Percentiles rank a stretch among this genome's conserved stretches.
Evolutionary conservation across 2,113 vertebrate genomes (phyloP).

Genomic region (Saccopteryx leptura): DNA sequence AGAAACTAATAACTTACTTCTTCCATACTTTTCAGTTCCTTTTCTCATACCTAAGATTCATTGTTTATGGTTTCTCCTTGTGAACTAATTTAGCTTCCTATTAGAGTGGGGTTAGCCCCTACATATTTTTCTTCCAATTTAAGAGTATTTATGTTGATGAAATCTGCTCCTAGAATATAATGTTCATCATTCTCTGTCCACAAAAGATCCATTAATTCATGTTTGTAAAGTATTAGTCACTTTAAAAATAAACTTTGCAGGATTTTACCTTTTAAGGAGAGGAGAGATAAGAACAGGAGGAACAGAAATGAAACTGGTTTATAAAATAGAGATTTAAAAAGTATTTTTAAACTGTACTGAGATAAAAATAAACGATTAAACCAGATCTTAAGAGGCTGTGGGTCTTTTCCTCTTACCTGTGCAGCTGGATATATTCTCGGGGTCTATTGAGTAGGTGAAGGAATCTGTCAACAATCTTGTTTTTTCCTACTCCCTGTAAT

Average conservation of each 20-base stretch:
- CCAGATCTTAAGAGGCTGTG: background rate
- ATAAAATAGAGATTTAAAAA: constrained; percentile 52
- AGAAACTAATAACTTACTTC: background rate
- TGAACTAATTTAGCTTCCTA: constrained; percentile 12
- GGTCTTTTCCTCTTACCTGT: constrained; percentile 91
- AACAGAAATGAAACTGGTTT: constrained; percentile 55
- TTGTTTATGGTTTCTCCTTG: background rate
- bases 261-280: constrained; percentile 50
- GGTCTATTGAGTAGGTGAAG: constrained; percentile 97
- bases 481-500: constrained; percentile 97
- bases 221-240: constrained; percentile 65
- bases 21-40: background rate
- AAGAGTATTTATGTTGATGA: constrained; percentile 35
- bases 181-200: constrained; percentile 57
- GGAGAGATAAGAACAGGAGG: constrained; percentile 13
- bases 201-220: constrained; percentile 63
- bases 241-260: constrained; percentile 73
- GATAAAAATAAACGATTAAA: constrained; percentile 22
- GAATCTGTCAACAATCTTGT: constrained; percentile 98
- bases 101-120: background rate
- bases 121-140: constrained; percentile 60
- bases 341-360: background rate
- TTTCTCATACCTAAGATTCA: background rate
- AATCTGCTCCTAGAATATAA: constrained; percentile 60
- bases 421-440: constrained; percentile 97